Evolutionary conservation across 2,113 vertebrate species (phyloP).

Genomic region (Ramphastos sulfuratus): DNA sequence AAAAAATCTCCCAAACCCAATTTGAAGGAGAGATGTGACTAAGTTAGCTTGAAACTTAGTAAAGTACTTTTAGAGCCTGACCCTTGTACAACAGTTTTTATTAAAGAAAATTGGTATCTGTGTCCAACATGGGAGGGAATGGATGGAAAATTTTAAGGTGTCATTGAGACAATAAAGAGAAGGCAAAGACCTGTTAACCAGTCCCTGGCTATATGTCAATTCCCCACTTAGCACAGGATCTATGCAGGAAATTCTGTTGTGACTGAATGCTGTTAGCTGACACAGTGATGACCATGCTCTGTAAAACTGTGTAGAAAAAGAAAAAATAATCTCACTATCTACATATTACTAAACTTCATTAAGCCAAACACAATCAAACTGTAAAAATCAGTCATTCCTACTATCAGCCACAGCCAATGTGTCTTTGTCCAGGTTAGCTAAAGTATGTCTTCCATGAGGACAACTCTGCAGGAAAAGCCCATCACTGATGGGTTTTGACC

Average conservation of each 20-base stretch:
- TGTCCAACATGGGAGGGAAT: neutral
- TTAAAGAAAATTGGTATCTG: neutral
- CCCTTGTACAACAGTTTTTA: neutral
- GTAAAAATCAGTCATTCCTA: neutral
- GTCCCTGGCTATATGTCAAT: neutral
- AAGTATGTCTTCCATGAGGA: neutral
- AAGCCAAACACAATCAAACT: neutral
- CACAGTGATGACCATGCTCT: neutral
- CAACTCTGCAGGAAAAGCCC: neutral
- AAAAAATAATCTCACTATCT: neutral
- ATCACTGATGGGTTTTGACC: neutral
- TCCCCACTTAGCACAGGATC: accelerated
- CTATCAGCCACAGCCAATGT: neutral
- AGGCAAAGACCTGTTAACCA: neutral
- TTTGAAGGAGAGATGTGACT: neutral
- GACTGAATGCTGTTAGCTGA: neutral
- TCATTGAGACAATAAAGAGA: neutral
- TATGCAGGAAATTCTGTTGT: neutral
- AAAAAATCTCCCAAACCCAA: neutral
- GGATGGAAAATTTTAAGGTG: neutral
- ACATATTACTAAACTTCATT: neutral
- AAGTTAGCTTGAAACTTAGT: neutral
- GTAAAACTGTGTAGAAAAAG: neutral
- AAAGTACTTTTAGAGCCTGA: neutral
- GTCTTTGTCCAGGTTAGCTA: neutral